Conservation (phyloP, 2,888 invertebrate species). For the Ochropleura plecta region DNA sequence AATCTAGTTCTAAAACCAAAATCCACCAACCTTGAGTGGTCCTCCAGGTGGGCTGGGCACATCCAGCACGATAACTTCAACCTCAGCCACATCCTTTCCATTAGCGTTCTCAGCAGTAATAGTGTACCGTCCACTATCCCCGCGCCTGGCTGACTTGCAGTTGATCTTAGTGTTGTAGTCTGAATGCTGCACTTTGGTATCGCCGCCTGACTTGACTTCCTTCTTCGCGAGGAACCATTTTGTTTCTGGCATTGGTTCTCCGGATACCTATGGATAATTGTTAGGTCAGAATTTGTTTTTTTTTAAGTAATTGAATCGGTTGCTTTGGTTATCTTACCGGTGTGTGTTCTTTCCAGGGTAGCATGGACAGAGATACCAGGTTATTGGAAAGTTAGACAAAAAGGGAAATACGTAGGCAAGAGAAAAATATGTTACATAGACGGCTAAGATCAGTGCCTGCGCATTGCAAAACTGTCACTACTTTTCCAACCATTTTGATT, state of each 20-base stretch:
- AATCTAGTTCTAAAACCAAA: not conserved
- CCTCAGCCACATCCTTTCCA: slow-evolving; percentile 98
- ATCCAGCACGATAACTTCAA: slow-evolving; percentile 97
- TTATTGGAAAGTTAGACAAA: not conserved
- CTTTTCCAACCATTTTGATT: not conserved
- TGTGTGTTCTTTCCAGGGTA: not conserved
- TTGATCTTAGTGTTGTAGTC: slow-evolving; percentile 96
- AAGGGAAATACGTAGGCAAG: not conserved
- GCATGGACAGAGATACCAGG: slow-evolving; percentile 18
- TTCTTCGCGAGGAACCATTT: slow-evolving; percentile 96
- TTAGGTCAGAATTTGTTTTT: not conserved
- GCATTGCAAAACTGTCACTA: not conserved
- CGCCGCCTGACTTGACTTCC: slow-evolving; percentile 94
- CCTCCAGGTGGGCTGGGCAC: slow-evolving; percentile 97
- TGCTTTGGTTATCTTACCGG: slow-evolving; percentile 22
- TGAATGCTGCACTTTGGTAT: slow-evolving; percentile 94
- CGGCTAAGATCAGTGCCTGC: not conserved
- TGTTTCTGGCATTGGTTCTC: slow-evolving; percentile 98
- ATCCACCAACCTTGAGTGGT: slow-evolving; percentile 93
- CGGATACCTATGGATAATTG: slow-evolving; percentile 88
- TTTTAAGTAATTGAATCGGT: no score
- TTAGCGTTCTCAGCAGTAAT: slow-evolving; percentile 98
- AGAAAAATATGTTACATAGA: no score
- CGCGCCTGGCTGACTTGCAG: slow-evolving; percentile 94
- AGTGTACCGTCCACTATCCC: slow-evolving; percentile 97